Evolutionary conservation across 2,113 vertebrate genomes (phyloP).

Genomic region (Eolophus roseicapilla): DNA sequence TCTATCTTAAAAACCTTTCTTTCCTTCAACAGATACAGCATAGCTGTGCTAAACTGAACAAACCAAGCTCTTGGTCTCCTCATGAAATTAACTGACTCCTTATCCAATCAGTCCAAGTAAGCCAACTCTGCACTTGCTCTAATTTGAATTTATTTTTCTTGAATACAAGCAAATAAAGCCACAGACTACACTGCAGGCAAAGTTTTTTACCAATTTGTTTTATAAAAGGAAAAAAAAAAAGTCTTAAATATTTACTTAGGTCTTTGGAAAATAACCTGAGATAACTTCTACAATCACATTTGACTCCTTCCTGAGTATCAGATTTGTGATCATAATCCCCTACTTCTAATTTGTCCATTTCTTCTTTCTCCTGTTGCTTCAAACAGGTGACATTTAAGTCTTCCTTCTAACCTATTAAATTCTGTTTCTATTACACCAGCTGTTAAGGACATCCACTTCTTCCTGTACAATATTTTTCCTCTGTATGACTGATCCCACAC

Average conservation of each 20-base stretch:
- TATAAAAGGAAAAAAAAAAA: not conserved
- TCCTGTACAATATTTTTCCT: not conserved
- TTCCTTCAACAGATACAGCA: not conserved
- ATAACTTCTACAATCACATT: not conserved
- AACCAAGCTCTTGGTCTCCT: not conserved
- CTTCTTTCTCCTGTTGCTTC: not conserved
- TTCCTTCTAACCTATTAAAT: not conserved
- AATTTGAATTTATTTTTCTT: not conserved
- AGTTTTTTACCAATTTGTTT: not conserved
- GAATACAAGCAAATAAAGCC: not conserved
- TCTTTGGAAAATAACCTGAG: not conserved
- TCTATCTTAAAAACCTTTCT: not conserved
- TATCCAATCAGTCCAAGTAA: not conserved
- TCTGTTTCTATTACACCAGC: not conserved
- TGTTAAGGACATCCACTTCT: not conserved
- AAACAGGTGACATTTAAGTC: not conserved
- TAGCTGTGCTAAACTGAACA: not conserved
- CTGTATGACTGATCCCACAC: not conserved
- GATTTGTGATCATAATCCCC: not conserved
- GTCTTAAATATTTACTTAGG: not conserved
- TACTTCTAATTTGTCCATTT: not conserved
- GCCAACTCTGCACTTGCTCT: not conserved
- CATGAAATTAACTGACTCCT: not conserved
- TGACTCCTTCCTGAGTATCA: not conserved
- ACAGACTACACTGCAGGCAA: not conserved